A percentile compares a stretch with the other conserved stretches of the same genome.
Conservation (phyloP, 1,140 invertebrate genomes). For the Megalopta genalis region DNA sequence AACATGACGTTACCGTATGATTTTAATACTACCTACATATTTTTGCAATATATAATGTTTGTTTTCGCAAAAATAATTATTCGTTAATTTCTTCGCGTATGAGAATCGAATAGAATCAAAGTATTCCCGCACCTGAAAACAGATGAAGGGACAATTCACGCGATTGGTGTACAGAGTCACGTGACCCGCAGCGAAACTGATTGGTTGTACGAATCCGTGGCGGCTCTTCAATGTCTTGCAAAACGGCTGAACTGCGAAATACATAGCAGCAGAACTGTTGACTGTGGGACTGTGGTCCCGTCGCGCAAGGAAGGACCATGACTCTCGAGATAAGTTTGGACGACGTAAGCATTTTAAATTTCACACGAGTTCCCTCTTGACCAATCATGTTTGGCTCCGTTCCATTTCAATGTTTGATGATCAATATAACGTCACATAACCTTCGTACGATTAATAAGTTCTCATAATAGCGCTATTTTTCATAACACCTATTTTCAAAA, state of each 20-base stretch:
- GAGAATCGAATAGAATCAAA: background rate
- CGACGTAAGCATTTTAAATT: slow-evolving; percentile 43
- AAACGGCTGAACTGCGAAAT: background rate
- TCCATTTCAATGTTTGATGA: background rate
- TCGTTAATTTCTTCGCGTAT: too few species aligned
- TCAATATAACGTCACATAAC: slow-evolving; percentile 9
- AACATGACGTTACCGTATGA: background rate
- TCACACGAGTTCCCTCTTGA: background rate
- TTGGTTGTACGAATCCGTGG: slow-evolving; percentile 12
- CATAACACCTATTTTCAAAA: too few species aligned
- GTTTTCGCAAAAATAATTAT: too few species aligned
- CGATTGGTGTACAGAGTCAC: background rate
- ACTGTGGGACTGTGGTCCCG: background rate
- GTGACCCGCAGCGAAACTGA: background rate
- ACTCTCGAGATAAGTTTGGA: slow-evolving; percentile 8
- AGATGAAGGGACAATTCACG: background rate
- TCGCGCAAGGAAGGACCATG: slow-evolving; percentile 6
- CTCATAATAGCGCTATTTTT: too few species aligned
- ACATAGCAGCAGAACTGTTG: too few species aligned
- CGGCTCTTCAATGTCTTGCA: background rate
- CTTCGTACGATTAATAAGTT: background rate
- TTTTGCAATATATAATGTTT: too few species aligned
- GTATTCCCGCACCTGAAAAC: background rate
- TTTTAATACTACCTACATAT: too few species aligned
- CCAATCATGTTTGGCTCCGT: slow-evolving; percentile 1